Base-by-base conservation (phyloP, 2,888 invertebrate species). In the Oligia fasciuncula region DNA sequence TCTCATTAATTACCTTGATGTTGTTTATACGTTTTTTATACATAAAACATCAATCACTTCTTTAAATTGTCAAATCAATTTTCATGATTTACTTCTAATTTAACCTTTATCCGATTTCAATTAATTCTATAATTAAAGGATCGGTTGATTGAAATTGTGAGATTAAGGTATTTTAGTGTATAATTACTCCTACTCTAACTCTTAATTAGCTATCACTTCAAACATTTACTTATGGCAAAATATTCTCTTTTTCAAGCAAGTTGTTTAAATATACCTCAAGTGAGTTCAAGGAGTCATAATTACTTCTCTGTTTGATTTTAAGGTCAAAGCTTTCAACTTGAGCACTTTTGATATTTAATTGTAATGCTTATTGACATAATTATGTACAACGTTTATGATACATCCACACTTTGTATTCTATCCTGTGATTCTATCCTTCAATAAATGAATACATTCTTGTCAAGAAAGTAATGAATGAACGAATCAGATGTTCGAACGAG, bases 271-370 rank as follows among this genome's bases (percentile, higher is more conserved):
- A n/a, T 19, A 76, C 19, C 23, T 65, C 40, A 49, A 69, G 23
- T 49, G 14, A 68, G 19, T 40, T 63, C 51, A 17, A n/a, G 13
- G 6, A 62, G 14, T n/a, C 57, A 23, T 9, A 62, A 62, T 51
- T 62, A 54, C n/a, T 14, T 66, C 1, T 29, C 4, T 73, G 35
- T 54, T 54, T 54, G 8, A 54, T 54, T 40, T 43, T 62, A 68
- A 67, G 54, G 23, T 62, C 43, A 81, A 81, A 62, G 51, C 60
- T 46, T 81, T 74, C 4, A 60, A 73, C 43, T 35, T n/a, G 54
- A 62, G 4, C 23, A 6, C 17, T 14, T 49, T 81, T 79, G 6
- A 49, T 77, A 29, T 49, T 43, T 40, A 49, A 46, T 23, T 63
- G n/a, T 23, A 60, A 66, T 40, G 8, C 14, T 54, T 57, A 40